phyloP scores from a whole-genome alignment of 2,888 invertebrate genomes.

The Nephrotoma flavescens region DNA sequence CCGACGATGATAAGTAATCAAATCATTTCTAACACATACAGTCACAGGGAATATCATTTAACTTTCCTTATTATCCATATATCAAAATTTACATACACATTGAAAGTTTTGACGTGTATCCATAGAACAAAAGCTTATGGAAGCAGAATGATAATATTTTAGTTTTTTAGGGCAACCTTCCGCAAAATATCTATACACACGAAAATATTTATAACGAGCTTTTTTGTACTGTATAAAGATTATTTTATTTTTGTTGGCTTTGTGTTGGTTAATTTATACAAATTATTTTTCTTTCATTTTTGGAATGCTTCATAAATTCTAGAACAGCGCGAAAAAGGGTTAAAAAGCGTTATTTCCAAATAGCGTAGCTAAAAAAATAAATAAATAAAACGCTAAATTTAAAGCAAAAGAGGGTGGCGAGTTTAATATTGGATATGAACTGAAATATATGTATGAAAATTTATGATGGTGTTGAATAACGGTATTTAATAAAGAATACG shows the following conservation, averaged over 20 bases:
- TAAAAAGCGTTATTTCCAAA: not conserved
- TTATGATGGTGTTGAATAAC: not conserved
- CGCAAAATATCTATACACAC: not conserved
- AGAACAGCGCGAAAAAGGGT: not conserved
- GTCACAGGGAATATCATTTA: not conserved
- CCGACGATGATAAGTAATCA: not conserved
- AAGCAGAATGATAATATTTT: not conserved
- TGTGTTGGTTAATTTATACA: not conserved
- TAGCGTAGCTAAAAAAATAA: not conserved
- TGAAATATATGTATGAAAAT: not conserved
- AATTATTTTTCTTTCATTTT: not conserved
- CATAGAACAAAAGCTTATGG: not conserved
- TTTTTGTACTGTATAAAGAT: not conserved
- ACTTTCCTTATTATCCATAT: not conserved
- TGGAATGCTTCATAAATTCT: not conserved
- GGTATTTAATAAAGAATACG: not conserved
- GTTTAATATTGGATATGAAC: not conserved
- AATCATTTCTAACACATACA: not conserved
- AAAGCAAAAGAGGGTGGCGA: not conserved
- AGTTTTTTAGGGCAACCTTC: not conserved
- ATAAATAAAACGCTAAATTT: not conserved
- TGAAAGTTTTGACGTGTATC: not conserved
- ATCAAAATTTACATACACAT: not conserved
- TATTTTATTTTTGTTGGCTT: not conserved
- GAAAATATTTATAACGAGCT: not conserved